Evolutionary conservation across 2,888 invertebrate species (phyloP).

Genomic region (Resseliella maxima): DNA sequence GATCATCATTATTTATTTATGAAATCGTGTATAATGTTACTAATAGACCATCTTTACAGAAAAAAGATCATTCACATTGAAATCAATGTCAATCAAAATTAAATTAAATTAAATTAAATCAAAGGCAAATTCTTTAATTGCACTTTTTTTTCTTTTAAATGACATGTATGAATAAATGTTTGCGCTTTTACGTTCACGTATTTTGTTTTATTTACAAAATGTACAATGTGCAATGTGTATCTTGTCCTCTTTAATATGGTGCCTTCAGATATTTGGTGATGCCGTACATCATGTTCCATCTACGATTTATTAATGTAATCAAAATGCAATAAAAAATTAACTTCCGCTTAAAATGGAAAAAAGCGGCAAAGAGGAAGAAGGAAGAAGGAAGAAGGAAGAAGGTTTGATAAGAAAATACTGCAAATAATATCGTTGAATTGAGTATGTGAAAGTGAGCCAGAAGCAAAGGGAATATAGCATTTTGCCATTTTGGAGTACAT

Average conservation of each 20-base stretch:
- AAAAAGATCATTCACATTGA: too few species aligned
- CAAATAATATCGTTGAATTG: background rate
- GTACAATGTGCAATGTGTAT: too few species aligned
- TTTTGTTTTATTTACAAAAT: too few species aligned
- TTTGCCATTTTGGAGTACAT: background rate
- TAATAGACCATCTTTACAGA: too few species aligned
- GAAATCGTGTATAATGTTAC: too few species aligned
- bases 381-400: background rate
- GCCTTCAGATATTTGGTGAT: background rate
- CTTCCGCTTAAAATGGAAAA: conserved; percentile 24
- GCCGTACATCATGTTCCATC: background rate
- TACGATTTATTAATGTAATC: conserved; percentile 41
- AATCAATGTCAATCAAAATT: too few species aligned
- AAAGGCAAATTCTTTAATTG: too few species aligned
- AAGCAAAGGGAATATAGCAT: background rate
- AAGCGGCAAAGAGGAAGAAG: background rate
- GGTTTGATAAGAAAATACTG: background rate
- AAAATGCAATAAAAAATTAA: conserved; percentile 40
- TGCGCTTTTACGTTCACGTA: too few species aligned
- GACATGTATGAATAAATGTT: too few species aligned
- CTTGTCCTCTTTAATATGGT: background rate
- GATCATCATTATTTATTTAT: too few species aligned
- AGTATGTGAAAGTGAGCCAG: background rate
- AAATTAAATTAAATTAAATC: too few species aligned
- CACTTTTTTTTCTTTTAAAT: too few species aligned